Percentiles rank a stretch among this genome's conserved stretches.
These are phyloP conservation scores for Eulemur rubriventer DNA, from an alignment of 2,797 vertebrate species.

Conservation along the genomic window DNA sequence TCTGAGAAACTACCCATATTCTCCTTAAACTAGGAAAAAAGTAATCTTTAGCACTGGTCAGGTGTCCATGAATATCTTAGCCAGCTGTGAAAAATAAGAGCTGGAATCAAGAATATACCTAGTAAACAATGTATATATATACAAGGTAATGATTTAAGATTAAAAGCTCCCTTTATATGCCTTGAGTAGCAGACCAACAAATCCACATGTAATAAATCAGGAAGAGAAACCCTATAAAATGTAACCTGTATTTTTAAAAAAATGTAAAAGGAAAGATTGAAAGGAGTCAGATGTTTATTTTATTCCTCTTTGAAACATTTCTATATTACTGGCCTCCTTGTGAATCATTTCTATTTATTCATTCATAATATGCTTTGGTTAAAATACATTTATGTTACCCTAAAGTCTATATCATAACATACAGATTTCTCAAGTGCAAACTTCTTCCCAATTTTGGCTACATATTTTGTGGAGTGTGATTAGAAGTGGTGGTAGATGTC, in stretches of 20 bases:
- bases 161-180: neutral
- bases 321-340: neutral
- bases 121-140: neutral
- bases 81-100: neutral
- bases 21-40: neutral
- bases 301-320: neutral
- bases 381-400: neutral
- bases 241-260: neutral
- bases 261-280: neutral
- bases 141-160: neutral
- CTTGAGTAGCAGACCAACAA: neutral
- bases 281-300: neutral
- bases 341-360: neutral
- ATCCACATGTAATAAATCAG: neutral
- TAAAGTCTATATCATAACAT: neutral
- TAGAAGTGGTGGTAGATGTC: neutral
- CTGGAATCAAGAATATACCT: neutral
- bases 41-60: neutral
- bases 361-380: neutral
- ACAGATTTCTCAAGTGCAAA: neutral
- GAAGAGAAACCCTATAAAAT: neutral
- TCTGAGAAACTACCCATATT: neutral
- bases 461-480: neutral
- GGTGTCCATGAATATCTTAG: neutral
- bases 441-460: neutral